These are phyloP conservation scores for Myotis vivesi DNA, from an alignment of 2,797 vertebrate genomes.

Conservation along the genomic window DNA sequence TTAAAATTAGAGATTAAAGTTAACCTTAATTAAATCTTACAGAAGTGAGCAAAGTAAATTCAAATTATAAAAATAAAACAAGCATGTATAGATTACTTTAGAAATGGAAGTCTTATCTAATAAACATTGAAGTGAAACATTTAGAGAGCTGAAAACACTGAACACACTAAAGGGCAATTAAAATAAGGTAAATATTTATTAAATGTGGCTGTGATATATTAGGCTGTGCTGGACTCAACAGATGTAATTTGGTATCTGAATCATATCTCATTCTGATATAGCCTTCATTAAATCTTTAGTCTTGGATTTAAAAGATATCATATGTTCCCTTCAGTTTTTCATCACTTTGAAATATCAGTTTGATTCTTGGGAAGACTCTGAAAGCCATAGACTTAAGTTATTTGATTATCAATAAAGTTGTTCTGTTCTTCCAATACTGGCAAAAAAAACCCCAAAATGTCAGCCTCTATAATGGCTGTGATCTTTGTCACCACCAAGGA, in stretches of 20 bases:
- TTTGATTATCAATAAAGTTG: conserved; percentile 77
- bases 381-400: conserved; percentile 80
- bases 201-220: conserved; percentile 85
- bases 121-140: conserved; percentile 81
- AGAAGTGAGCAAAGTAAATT: conserved; percentile 76
- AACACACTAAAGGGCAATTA: conserved; percentile 83
- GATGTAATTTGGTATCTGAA: conserved; percentile 85
- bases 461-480: background rate
- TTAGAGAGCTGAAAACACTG: conserved; percentile 79
- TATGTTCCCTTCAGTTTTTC: conserved; percentile 83
- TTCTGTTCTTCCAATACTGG: conserved; percentile 50
- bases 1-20: conserved; percentile 81
- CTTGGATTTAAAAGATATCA: conserved; percentile 83
- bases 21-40: conserved; percentile 86
- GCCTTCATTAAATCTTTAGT: conserved; percentile 83
- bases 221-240: conserved; percentile 82
- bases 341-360: conserved; percentile 85
- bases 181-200: conserved; percentile 88
- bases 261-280: conserved; percentile 83
- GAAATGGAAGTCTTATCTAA: conserved; percentile 82
- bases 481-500: background rate
- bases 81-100: conserved; percentile 84
- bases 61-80: conserved; percentile 79
- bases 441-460: background rate
- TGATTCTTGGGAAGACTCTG: conserved; percentile 79